These are phyloP conservation scores for Nematopogon swammerdamellus DNA, from an alignment of 2,888 invertebrate species.

Conservation along the genomic window DNA sequence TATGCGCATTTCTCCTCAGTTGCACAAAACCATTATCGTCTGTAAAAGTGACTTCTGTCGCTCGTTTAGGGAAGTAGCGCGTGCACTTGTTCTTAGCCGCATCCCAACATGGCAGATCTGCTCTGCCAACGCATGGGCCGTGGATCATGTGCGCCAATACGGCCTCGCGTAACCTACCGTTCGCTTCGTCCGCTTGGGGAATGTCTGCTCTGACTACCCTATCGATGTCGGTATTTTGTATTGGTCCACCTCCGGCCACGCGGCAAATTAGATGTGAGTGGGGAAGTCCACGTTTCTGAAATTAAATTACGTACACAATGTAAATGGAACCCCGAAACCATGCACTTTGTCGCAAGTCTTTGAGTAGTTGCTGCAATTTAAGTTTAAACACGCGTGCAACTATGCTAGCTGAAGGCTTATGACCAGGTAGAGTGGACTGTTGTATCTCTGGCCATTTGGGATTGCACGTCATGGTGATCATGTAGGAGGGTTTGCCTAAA, in stretches of 20 bases:
- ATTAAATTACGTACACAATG: slow-evolving; percentile 7
- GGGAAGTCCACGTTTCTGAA: slow-evolving; percentile 7
- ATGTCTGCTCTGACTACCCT: slow-evolving; percentile 11
- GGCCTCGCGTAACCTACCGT: slow-evolving; percentile 3
- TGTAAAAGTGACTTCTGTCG: slow-evolving; percentile 7
- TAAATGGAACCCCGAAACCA: slow-evolving; percentile 5
- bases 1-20: background rate
- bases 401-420: background rate
- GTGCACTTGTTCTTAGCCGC: slow-evolving; percentile 6
- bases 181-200: background rate
- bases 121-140: slow-evolving; percentile 12
- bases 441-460: slow-evolving; percentile 5
- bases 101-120: slow-evolving; percentile 12
- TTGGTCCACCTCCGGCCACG: slow-evolving; percentile 9
- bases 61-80: slow-evolving; percentile 10
- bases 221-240: slow-evolving; percentile 6
- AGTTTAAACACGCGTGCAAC: background rate
- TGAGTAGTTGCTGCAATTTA: background rate
- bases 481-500: slow-evolving; percentile 5
- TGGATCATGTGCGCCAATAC: slow-evolving; percentile 14
- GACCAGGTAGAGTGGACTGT: slow-evolving; percentile 1
- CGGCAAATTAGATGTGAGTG: slow-evolving; percentile 6
- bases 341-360: background rate
- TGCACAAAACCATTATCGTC: slow-evolving; percentile 9
- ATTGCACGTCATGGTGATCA: slow-evolving; percentile 4